phyloP scores from a whole-genome alignment of 2,113 vertebrate species.

The Eurystomus gularis region DNA sequence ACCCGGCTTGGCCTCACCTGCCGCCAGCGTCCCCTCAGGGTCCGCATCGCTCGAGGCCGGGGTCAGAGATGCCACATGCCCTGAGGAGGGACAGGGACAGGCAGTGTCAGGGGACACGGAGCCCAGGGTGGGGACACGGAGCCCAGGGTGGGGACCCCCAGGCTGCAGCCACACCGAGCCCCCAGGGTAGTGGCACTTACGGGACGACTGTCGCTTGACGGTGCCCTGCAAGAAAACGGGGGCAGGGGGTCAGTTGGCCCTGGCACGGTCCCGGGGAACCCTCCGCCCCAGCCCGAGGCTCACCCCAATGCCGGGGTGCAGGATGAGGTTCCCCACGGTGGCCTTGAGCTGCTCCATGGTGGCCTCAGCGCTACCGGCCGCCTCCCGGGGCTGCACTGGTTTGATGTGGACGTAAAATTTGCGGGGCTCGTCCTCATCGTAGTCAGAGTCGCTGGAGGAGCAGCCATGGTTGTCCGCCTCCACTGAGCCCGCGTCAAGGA shows the following conservation, averaged over 20 bases:
- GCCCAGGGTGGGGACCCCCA: neutral
- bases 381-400: conserved; percentile 74
- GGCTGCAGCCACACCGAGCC: rapidly evolving
- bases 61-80: neutral
- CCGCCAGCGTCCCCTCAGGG: neutral
- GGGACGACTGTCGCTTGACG: conserved; percentile 76
- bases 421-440: conserved; percentile 90
- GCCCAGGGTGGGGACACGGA: neutral
- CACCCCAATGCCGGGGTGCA: conserved; percentile 82
- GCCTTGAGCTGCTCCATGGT: conserved; percentile 87
- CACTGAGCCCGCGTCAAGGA: conserved; percentile 80
- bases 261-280: rapidly evolving
- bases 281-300: neutral
- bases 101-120: neutral
- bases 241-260: neutral
- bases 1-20: neutral
- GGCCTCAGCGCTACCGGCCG: conserved; percentile 70
- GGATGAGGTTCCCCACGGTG: conserved; percentile 85
- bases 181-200: neutral
- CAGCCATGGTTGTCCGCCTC: conserved; percentile 80
- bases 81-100: neutral
- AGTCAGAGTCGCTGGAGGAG: conserved; percentile 92
- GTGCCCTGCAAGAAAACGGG: conserved; percentile 71
- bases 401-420: conserved; percentile 92
- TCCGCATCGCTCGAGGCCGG: rapidly evolving